Conservation (phyloP, 2,113 vertebrate species). For the Morone chrysops region DNA sequence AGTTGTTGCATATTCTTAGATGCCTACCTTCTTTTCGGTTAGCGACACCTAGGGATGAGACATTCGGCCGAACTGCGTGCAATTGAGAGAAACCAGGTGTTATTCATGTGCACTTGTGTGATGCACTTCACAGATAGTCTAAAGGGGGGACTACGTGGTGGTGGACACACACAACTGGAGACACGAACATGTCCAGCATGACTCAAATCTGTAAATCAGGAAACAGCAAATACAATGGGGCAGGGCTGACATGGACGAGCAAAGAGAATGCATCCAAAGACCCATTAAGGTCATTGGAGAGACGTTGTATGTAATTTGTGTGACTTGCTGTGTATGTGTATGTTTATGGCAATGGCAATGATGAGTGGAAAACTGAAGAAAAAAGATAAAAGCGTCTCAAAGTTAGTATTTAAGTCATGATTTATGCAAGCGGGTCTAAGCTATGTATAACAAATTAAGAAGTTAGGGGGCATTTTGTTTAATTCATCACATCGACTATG, state of each 20-base stretch:
- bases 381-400: constrained; percentile 44
- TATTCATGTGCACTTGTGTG: constrained; percentile 89
- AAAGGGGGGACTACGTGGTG: constrained; percentile 77
- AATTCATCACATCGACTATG: constrained; percentile 84
- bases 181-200: constrained; percentile 87
- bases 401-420: constrained; percentile 62
- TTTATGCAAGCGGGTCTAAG: constrained; percentile 64
- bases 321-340: constrained; percentile 59
- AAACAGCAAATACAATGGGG: constrained; percentile 85
- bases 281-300: constrained; percentile 84
- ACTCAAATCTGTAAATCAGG: constrained; percentile 82
- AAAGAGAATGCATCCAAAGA: constrained; percentile 89
- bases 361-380: constrained; percentile 58
- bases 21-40: constrained; percentile 99
- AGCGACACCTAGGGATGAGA: constrained; percentile 99
- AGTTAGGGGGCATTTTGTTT: constrained; percentile 80
- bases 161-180: constrained; percentile 88
- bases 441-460: constrained; percentile 73
- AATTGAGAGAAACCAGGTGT: constrained; percentile 95
- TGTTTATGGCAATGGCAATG: constrained; percentile 70
- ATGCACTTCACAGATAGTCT: constrained; percentile 77
- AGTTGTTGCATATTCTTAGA: constrained; percentile 77
- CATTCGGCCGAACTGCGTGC: constrained; percentile 98
- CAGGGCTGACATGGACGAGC: constrained; percentile 89
- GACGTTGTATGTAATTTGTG: constrained; percentile 81